Evolutionary conservation across 2,888 invertebrate genomes (phyloP).

Genomic region (Phaedon cochleariae): DNA sequence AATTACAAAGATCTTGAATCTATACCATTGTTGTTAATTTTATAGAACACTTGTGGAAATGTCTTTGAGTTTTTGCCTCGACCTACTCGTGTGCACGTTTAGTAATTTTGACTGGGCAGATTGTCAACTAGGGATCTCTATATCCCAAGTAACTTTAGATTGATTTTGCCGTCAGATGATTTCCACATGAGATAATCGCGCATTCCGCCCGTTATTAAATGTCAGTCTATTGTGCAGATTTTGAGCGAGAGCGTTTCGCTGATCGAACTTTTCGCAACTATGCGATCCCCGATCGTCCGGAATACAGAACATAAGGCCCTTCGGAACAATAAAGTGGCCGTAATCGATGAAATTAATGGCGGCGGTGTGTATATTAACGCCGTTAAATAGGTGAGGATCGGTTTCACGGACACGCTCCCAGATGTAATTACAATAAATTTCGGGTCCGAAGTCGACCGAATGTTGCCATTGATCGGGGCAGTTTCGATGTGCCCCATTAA

Average conservation of each 20-base stretch:
- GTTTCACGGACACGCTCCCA: constrained; percentile 17
- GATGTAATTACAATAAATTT: constrained; percentile 19
- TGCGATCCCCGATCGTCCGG: background rate
- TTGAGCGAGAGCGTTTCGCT: background rate
- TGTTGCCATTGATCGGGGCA: constrained; percentile 2
- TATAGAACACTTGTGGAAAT: no score
- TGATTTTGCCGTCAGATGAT: background rate
- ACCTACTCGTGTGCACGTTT: no score
- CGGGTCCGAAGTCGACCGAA: constrained; percentile 11
- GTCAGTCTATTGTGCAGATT: background rate
- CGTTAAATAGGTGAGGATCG: constrained; percentile 20
- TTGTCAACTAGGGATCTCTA: background rate
- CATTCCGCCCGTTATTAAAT: background rate
- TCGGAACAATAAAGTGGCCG: background rate
- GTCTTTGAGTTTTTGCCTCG: no score
- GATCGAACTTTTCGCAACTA: background rate
- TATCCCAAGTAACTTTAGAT: no score
- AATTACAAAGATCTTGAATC: no score
- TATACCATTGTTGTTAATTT: no score
- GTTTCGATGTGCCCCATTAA: constrained; percentile 8
- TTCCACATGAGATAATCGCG: background rate
- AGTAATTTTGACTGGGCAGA: background rate
- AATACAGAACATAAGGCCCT: background rate
- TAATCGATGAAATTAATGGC: background rate
- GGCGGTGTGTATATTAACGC: constrained; percentile 10